Conservation (phyloP, 2,888 invertebrate species). For the Cheilosia vulpina region DNA sequence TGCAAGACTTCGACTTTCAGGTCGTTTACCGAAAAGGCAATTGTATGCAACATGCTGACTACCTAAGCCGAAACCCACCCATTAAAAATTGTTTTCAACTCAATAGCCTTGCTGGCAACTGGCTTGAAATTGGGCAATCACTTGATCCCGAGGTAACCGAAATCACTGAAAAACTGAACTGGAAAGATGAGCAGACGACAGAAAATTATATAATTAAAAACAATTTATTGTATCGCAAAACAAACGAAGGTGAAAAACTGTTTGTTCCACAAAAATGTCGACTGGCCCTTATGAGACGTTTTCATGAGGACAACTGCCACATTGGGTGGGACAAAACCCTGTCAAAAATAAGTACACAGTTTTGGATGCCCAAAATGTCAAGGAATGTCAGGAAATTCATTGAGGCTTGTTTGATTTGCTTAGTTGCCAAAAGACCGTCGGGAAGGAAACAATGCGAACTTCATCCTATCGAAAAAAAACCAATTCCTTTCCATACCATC, state of each 20-base stretch:
- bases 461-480: conserved; percentile 57
- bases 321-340: conserved; percentile 69
- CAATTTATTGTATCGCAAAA: conserved; percentile 9
- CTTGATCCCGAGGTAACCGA: neutral
- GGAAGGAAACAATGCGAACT: conserved; percentile 61
- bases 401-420: conserved; percentile 41
- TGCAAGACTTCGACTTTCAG: conserved; percentile 46
- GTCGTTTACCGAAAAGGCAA: conserved; percentile 42
- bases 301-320: conserved; percentile 67
- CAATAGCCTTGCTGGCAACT: conserved; percentile 29
- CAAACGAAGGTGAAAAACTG: conserved; percentile 18
- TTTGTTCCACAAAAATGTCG: conserved; percentile 30
- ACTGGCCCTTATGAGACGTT: conserved; percentile 38
- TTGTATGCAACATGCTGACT: conserved; percentile 42
- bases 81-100: conserved; percentile 12
- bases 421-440: conserved; percentile 60
- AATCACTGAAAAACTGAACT: conserved; percentile 20
- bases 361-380: conserved; percentile 65
- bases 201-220: conserved; percentile 5
- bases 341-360: conserved; percentile 49
- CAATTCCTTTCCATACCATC: conserved; percentile 48
- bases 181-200: neutral
- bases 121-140: conserved; percentile 19
- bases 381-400: conserved; percentile 65
- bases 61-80: conserved; percentile 45